These are phyloP conservation scores for Pyrgilauda ruficollis DNA, from an alignment of 2,113 vertebrate species.

Conservation along the genomic window DNA sequence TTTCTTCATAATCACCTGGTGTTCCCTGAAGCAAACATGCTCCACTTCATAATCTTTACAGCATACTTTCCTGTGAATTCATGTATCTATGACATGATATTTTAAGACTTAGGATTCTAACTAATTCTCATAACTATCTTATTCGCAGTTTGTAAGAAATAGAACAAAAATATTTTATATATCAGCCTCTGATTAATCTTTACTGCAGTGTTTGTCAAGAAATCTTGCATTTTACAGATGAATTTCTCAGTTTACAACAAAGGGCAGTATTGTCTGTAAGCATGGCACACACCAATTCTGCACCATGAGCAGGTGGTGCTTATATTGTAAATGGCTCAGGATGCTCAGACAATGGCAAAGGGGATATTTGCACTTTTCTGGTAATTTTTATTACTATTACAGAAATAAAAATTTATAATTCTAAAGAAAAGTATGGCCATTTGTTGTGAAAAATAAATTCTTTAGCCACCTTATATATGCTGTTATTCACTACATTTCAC, in stretches of 20 bases:
- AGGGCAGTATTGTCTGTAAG: background rate
- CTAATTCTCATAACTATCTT: background rate
- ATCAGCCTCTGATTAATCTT: background rate
- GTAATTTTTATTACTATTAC: background rate
- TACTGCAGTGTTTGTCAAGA: background rate
- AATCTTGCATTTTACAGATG: background rate
- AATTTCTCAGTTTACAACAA: background rate
- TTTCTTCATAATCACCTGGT: background rate
- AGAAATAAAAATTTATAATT: background rate
- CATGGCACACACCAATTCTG: background rate
- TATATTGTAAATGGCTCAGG: background rate
- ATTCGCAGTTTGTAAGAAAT: background rate
- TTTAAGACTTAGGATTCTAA: background rate
- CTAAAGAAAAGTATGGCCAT: background rate
- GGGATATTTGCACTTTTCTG: background rate
- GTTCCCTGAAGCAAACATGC: background rate
- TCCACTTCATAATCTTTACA: background rate
- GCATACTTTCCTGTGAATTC: background rate
- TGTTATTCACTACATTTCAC: background rate
- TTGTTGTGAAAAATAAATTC: conserved; percentile 22
- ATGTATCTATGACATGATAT: background rate
- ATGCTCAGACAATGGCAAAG: background rate
- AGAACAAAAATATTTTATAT: background rate
- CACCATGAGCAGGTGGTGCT: background rate
- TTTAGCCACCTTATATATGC: background rate